These are phyloP conservation scores for Molanna angustata DNA, from an alignment of 2,888 invertebrate species.

Conservation along the genomic window DNA sequence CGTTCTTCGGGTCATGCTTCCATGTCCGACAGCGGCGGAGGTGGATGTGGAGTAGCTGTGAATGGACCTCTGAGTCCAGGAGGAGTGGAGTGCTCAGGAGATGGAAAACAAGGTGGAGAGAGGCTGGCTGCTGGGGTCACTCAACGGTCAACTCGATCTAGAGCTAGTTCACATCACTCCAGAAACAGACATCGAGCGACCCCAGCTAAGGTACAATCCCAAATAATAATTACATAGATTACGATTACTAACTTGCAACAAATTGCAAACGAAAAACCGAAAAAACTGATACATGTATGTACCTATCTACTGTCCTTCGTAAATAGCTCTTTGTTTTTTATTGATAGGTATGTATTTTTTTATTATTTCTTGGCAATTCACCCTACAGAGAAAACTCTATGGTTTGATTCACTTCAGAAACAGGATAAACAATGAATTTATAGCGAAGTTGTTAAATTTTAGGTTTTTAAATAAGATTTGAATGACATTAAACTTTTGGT, in stretches of 20 bases:
- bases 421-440: too few species aligned
- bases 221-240: too few species aligned
- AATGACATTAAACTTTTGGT: too few species aligned
- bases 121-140: constrained; percentile 63
- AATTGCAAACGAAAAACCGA: too few species aligned
- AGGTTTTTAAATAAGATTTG: too few species aligned
- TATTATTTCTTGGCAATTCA: too few species aligned
- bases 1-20: constrained; percentile 91
- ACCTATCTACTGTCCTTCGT: not conserved
- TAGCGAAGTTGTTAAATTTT: too few species aligned
- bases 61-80: constrained; percentile 53
- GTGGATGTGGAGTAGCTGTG: constrained; percentile 57
- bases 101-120: constrained; percentile 62
- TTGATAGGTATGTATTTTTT: too few species aligned
- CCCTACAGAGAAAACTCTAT: too few species aligned
- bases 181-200: constrained; percentile 63
- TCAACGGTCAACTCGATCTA: constrained; percentile 61
- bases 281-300: not conserved
- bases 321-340: too few species aligned
- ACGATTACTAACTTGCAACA: too few species aligned
- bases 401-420: too few species aligned
- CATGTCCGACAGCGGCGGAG: constrained; percentile 87
- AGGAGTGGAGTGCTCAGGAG: constrained; percentile 49
- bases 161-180: constrained; percentile 60
- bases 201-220: constrained; percentile 55